Base-by-base conservation (phyloP, 2,113 vertebrate species). In the Axis porcinus region DNA sequence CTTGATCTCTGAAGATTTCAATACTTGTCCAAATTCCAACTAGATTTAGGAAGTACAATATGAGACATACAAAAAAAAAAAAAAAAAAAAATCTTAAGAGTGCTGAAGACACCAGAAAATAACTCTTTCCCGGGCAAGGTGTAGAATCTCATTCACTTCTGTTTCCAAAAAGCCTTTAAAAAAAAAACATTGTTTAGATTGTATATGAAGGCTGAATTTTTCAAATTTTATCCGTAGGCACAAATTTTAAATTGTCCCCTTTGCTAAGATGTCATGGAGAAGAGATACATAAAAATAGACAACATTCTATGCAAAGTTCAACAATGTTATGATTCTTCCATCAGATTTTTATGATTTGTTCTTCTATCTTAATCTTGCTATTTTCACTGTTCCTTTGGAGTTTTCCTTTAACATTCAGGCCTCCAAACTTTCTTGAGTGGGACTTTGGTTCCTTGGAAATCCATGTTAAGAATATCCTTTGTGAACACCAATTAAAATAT, bases 401-500 rank as follows among this genome's bases (percentile, higher is more conserved):
- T 62, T 96, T 11, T 88, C 17, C 30, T 89, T 94, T 95, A 86
- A 60, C 52, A 78, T 62, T 86, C 57, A 83, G 27, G 15, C n/a
- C 19, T 30, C 0, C n/a, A 33, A 70, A 33, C 3, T 89, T 86
- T 91, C 60, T 27, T 91, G 78, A 95, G 36, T 83, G 45, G 43
- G 94, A 94, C 14, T 82, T 47, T 86, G 47, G 36, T 79, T 45
- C 76, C 47, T 88, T 74, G 16, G 7, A 95, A 96, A 96, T 89
- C 12, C 62, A 36, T 28, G 1, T 43, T 78, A 79, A 97, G 76
- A 93, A 47, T 52, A 93, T 47, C 23, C 10, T 95, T 78, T 79
- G 43, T 94, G 86, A 95, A 91, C 15, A 81, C 91, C 54, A 94
- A 91, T 94, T 95, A 95, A 96, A 97, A 90, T 58, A 86, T 9